Evolutionary conservation across 2,797 vertebrate genomes (phyloP), one percentile per base, ranked within the genome.

Genomic region (Myotis planiceps): DNA sequence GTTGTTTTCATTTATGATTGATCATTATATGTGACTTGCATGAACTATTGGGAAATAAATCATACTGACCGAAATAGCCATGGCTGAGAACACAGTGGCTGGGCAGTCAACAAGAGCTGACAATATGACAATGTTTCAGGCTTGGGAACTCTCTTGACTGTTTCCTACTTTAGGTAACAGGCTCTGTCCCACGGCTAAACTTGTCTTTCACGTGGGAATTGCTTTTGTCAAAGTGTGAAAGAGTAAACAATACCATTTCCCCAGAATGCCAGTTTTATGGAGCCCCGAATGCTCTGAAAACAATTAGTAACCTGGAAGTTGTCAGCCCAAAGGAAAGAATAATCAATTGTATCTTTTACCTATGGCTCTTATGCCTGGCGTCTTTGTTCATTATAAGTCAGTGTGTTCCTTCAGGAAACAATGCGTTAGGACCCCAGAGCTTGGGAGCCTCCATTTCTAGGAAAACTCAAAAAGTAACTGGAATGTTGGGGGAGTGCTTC

Each of bases 191-290:
- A 98, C 93, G 96, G 98, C 99, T 99, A 99, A 98, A 99, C 98
- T 99, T 98, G 99, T 99, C 98, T 99, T 99, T 99, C 99, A 99
- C 99, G 98, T 99, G 99, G 99, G 99, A 99, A 99, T 99, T 99
- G 98, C 99, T 98, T 99, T 99, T 99, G 98, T 99, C 99, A 98
- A 99, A 99, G 98, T 98, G 99, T 99, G 99, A 99, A 99, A 99
- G 99, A 98, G 99, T 99, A 99, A 99, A 99, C 99, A 99, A 99
- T 99, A 99, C 99, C 98, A 99, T 99, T 99, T 99, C 99, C 99
- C 98, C 99, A 98, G 98, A 99, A 99, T 99, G 99, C 99, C 99
- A 99, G 98, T 99, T 99, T 99, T 98, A 99, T 98, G 98, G 99
- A 98, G 98, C 98, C 99, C 99, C 99, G 98, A 99, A 99, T 98